Percentiles rank a stretch among this genome's conserved stretches.
phyloP scores from a whole-genome alignment of 2,113 vertebrate species.

The Dasypus novemcinctus region DNA sequence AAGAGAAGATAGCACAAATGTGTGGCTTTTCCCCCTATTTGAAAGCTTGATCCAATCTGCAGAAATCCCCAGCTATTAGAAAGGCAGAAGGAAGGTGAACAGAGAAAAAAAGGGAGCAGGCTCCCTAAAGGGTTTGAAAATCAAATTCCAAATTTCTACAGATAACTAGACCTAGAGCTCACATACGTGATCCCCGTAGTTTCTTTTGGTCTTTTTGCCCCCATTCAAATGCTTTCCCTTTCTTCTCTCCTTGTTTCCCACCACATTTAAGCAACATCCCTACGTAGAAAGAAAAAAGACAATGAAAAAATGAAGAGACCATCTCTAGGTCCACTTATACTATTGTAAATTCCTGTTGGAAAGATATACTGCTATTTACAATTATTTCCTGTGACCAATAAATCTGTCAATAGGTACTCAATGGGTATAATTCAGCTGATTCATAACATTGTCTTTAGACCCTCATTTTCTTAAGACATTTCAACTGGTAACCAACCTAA shows the following conservation, averaged over 20 bases:
- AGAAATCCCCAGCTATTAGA: not conserved
- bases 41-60: conserved; percentile 11
- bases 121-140: not conserved
- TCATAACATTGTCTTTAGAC: not conserved
- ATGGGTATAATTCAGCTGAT: not conserved
- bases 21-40: not conserved
- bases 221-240: not conserved
- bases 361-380: not conserved
- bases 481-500: not conserved
- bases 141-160: conserved; percentile 13
- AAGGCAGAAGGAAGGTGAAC: not conserved
- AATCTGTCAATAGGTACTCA: not conserved
- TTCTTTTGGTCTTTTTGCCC: conserved; percentile 11
- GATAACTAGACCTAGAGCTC: not conserved
- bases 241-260: not conserved
- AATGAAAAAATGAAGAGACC: not conserved
- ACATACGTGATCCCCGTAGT: too few species aligned
- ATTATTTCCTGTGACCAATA: not conserved
- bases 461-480: not conserved
- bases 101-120: not conserved
- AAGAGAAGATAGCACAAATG: conserved; percentile 22
- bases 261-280: not conserved
- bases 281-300: not conserved
- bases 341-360: not conserved
- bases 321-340: not conserved